Evolutionary conservation across 2,797 vertebrate genomes (phyloP), one percentile per base, ranked within the genome.

Genomic region (Perodicticus potto): DNA sequence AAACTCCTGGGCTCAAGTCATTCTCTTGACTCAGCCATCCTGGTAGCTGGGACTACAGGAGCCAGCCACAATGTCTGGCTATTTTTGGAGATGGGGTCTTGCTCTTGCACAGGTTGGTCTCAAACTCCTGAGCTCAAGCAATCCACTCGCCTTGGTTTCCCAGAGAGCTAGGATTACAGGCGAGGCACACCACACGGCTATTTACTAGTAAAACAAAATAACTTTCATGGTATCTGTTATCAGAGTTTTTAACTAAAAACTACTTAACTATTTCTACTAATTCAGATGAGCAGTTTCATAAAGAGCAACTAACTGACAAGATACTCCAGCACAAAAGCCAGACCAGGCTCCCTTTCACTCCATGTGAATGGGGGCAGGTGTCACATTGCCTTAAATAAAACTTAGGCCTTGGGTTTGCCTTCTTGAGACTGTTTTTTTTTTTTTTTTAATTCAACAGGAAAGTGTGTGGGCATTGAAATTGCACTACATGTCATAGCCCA

Each of bases 391-490:
- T 72, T 70, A 74, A 92, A 63, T 81, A 82, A 83, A 49, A 55
- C n/a, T 59, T n/a, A 37, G 76, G 55, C 43, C 55, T 40, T 65
- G 34, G 57, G 11, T 86, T 88, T 96, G 86, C 72, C 76, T 81
- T 91, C 45, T 82, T 70, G 57, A 72, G 55, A 82, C 73, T 89
- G 76, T 94, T 96, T 97, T 94, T 53, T 11, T 45, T 45, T 45
- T 3, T 49, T 53, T 53, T 53, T 53, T 16, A 16, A 95, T 95
- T 87, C 70, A 89, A 82, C 72, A 91, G 94, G 89, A 81, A 96
- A 95, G 40, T 67, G 65, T 86, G 90, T 95, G 76, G 92, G 86
- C 83, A 94, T 76, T 92, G 70, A 95, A 96, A 96, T 96, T 78
- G 49, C 40, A 19, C 43, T 74, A 67, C 72, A 69, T 2, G 69